Evolutionary conservation across 1,140 invertebrate species (phyloP), one percentile per base, ranked within the genome.

Genomic region (Sycobia sp.): DNA sequence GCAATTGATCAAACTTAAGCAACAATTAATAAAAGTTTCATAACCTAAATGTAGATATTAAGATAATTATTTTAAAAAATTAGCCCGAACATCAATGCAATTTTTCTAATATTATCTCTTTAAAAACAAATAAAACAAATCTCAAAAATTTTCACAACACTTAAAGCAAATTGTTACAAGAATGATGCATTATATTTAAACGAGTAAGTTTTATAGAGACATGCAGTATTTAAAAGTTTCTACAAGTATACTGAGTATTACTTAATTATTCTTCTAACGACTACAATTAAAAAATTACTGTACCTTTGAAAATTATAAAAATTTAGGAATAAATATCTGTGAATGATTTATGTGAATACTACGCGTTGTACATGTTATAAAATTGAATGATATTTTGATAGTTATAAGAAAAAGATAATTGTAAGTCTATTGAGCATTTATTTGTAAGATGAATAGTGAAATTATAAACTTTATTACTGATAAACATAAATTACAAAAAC

Each of bases 391-490:
- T n/a, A 27, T 36, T 60, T 56, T 18, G 18, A 55, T 54, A 44
- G 50, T 56, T 56, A 62, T 39, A 34, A 16, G 34, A 55, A 55
- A 54, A 13, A 62, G 23, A 51, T 44, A 43, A 44, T 53, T 44
- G 51, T 25, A 44, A 61, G 49, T 44, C 38, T 51, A 61, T 61
- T 44, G 18, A 47, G 11, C 55, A 62, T 62, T 62, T 62, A 55
- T 62, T 51, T 62, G 51, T 27, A 61, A 43, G 25, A 61, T n/a
- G n/a, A 27, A 36, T 20, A 54, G 27, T 44, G n/a, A 54, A 62
- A 54, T 46, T 62, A 51, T 62, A 55, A 18, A 55, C 29, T 61
- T 61, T 61, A 61, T 61, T 54, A 61, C 32, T 36, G 32, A 55
- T 22, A 47, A n/a, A 54, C 32, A 54, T 36, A 55, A 54, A 62